Conservation (phyloP, 2,113 vertebrate genomes). For the Cyprinus carpio region DNA sequence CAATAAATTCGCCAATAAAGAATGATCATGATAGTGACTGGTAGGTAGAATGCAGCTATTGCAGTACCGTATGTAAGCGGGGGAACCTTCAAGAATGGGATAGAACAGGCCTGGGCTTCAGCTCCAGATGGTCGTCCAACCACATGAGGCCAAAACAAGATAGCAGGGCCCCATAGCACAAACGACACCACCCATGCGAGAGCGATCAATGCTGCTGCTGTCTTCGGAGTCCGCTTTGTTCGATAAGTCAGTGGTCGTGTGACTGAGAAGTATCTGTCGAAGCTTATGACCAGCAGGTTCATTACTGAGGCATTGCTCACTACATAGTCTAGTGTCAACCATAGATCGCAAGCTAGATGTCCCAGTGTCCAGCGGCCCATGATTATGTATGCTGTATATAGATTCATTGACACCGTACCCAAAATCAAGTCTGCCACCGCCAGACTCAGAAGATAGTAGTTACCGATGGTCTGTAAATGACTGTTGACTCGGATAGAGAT, state of each 20-base stretch:
- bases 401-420: constrained; percentile 81
- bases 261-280: constrained; percentile 82
- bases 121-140: constrained; percentile 67
- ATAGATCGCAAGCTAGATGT: constrained; percentile 77
- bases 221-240: constrained; percentile 75
- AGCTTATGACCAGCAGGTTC: constrained; percentile 83
- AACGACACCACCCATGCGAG: constrained; percentile 80
- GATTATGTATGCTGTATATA: constrained; percentile 79
- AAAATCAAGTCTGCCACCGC: constrained; percentile 81
- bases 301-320: constrained; percentile 82
- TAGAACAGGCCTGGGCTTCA: constrained; percentile 68
- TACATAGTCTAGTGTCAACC: constrained; percentile 81
- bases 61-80: constrained; percentile 79
- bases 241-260: constrained; percentile 80
- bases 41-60: constrained; percentile 81
- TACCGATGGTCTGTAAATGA: constrained; percentile 79
- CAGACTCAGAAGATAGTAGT: constrained; percentile 82
- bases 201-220: constrained; percentile 74
- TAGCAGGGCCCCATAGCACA: constrained; percentile 80
- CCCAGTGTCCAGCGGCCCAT: constrained; percentile 79
- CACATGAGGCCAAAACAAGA: constrained; percentile 80
- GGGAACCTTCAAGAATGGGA: constrained; percentile 78
- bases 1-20: constrained; percentile 82
- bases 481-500: constrained; percentile 81
- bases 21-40: constrained; percentile 78